phyloP scores from a whole-genome alignment of 2,888 invertebrate genomes.

The Eledona agricola region DNA sequence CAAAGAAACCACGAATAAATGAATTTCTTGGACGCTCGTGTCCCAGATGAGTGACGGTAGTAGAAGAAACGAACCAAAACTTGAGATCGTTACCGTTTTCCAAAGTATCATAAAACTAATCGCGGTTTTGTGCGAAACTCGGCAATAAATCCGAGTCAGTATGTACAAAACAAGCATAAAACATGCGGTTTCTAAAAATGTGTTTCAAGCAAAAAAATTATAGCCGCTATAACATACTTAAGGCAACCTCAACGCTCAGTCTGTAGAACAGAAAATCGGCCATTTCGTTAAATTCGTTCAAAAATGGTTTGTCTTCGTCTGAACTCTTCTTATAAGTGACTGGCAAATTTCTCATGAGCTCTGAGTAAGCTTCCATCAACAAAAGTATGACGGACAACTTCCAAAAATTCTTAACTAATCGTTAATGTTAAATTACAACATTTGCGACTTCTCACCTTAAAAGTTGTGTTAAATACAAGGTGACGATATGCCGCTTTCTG shows the following conservation, averaged over 20 bases:
- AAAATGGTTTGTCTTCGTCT: constrained; percentile 44
- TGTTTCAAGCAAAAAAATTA: constrained; percentile 2
- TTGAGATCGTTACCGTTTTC: constrained; percentile 70
- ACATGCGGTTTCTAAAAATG: constrained; percentile 51
- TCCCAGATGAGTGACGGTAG: constrained; percentile 75
- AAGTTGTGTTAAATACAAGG: constrained; percentile 81
- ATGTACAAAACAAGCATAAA: constrained; percentile 51
- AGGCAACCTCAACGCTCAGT: constrained; percentile 48
- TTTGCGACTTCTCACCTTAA: constrained; percentile 78
- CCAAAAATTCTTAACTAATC: constrained; percentile 60
- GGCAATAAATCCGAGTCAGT: constrained; percentile 49
- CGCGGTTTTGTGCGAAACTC: constrained; percentile 31
- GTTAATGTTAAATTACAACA: too few species aligned
- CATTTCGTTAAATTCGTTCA: constrained; percentile 48
- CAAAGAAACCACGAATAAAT: constrained; percentile 69
- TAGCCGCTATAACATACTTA: constrained; percentile 45
- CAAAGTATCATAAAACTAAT: constrained; percentile 57
- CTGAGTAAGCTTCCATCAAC: constrained; percentile 82
- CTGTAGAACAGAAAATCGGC: constrained; percentile 57
- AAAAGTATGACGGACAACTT: constrained; percentile 81
- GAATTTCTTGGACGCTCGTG: constrained; percentile 59
- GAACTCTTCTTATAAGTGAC: constrained; percentile 29
- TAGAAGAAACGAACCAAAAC: constrained; percentile 68
- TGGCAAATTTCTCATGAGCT: constrained; percentile 65
- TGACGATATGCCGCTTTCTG: constrained; percentile 86